Evolutionary conservation across 2,113 vertebrate species (phyloP).

Genomic region (Urocitellus parryii): DNA sequence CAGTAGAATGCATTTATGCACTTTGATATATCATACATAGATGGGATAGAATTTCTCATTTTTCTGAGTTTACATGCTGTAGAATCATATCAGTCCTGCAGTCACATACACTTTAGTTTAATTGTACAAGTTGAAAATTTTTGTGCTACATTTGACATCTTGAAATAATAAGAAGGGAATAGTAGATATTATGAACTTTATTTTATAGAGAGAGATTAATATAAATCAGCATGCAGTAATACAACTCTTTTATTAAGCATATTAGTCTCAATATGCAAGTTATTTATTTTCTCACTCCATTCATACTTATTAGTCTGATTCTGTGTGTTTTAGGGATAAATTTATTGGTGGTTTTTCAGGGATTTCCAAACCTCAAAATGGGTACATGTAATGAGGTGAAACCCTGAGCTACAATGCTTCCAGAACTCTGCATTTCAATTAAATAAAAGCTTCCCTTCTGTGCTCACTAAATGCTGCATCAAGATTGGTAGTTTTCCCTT

Average conservation of each 20-base stretch:
- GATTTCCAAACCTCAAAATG: conserved; percentile 23
- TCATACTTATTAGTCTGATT: not conserved
- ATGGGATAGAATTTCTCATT: too few species aligned
- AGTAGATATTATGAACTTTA: not conserved
- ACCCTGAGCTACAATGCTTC: not conserved
- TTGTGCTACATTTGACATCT: not conserved
- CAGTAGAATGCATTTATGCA: too few species aligned
- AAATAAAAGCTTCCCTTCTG: not conserved
- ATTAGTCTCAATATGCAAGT: not conserved
- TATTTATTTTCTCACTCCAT: not conserved
- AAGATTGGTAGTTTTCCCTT: not conserved
- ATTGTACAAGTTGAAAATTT: conserved; percentile 13
- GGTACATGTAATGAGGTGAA: conserved; percentile 1
- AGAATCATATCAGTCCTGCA: too few species aligned
- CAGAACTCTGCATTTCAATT: conserved; percentile 3
- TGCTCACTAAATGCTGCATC: not conserved
- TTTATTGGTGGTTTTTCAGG: not conserved
- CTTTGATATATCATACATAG: too few species aligned
- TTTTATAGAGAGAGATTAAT: conserved; percentile 8
- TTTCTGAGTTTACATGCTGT: too few species aligned
- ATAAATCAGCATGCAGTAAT: not conserved
- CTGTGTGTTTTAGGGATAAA: conserved; percentile 18
- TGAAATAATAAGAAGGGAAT: conserved; percentile 49
- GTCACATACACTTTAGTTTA: not conserved
- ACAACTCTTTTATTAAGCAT: not conserved